A percentile compares a stretch with the other conserved stretches of the same genome.
phyloP scores from a whole-genome alignment of 2,113 vertebrate species.

The Brachypodius melanocephalos region DNA sequence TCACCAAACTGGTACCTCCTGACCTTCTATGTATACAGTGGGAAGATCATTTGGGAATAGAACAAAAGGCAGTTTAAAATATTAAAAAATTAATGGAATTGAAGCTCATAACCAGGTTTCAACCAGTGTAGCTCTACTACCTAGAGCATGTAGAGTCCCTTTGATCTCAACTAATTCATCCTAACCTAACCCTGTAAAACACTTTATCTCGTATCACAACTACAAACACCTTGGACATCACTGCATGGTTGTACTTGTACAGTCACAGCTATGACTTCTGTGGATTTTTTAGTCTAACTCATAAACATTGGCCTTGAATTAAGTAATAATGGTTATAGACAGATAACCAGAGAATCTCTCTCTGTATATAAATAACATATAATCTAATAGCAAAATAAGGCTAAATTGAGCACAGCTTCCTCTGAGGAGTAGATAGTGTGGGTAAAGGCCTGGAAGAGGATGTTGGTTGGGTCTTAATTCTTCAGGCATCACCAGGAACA shows the following conservation, averaged over 20 bases:
- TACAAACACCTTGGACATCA: not conserved
- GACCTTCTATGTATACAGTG: not conserved
- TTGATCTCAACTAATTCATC: not conserved
- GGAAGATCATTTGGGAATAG: not conserved
- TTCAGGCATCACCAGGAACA: not conserved
- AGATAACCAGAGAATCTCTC: not conserved
- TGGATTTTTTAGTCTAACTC: not conserved
- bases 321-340: not conserved
- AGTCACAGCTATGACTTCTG: not conserved
- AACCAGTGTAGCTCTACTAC: not conserved
- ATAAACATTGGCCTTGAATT: not conserved
- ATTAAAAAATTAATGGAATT: not conserved
- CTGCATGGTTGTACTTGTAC: not conserved
- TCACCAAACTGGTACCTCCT: not conserved
- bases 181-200: not conserved
- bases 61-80: not conserved
- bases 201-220: not conserved
- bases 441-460: not conserved
- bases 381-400: not conserved
- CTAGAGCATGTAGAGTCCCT: not conserved
- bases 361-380: not conserved
- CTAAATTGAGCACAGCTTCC: not conserved
- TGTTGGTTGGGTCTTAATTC: fast-evolving
- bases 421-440: not conserved
- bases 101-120: not conserved